Evolutionary conservation across 2,888 invertebrate species (phyloP), one percentile per base, ranked within the genome.

Genomic region (Drosophila prostipennis): DNA sequence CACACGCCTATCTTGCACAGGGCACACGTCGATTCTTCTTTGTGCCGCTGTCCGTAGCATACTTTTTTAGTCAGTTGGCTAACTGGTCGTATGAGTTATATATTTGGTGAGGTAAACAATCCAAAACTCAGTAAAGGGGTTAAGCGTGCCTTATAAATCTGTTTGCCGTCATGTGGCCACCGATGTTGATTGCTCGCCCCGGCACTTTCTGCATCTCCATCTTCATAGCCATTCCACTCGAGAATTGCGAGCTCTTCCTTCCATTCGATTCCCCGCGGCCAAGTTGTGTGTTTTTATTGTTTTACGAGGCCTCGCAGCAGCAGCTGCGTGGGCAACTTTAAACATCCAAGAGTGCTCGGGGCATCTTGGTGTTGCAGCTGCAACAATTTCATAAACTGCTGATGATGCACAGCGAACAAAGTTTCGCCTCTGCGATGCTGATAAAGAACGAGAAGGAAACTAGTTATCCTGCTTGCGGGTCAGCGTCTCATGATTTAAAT

Each of bases 311-410:
- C 68, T 74, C 51, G 68, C 60, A 68, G 49, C 60, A 73, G 74
- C 60, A 73, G 74, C 73, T 73, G 73, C 68, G 26, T 56, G 72
- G 74, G 48, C 56, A 73, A 73, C 56, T 74, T 73, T 32, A 46
- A 72, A 57, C 72, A 54, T 26, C 26, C 26, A 26, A 26, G 48
- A 16, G 11, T 32, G 34, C 36, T n/a, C n/a, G 49, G 57, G 70
- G 55, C 55, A 71, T 61, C 60, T 73, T 60, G 56, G 42, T 61
- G 68, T 74, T 73, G 73, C 73, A 73, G 68, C 56, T 74, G 73
- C 61, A 68, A 74, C 60, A 74, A 73, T 73, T 73, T 73, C 68
- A 73, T 73, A 73, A 73, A 73, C 73, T 74, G 74, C 74, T 74
- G 73, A 74, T 61, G 74, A 68, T 59, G 67, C 67, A 63, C 64